Percentiles rank a stretch among this genome's conserved stretches.
These are phyloP conservation scores for Myopa testacea DNA, from an alignment of 2,888 invertebrate genomes.

Conservation along the genomic window DNA sequence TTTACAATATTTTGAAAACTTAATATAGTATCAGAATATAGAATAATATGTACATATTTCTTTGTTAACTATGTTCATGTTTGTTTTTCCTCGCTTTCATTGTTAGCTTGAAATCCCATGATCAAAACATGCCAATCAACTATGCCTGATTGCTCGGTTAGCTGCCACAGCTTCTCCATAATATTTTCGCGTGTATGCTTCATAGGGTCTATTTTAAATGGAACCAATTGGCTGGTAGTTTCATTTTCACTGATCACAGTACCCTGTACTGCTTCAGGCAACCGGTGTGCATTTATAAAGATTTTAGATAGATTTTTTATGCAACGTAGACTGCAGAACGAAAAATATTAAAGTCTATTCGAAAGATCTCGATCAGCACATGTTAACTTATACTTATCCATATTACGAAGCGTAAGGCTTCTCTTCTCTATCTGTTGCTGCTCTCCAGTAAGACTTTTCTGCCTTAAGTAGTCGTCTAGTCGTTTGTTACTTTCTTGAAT, in stretches of 20 bases:
- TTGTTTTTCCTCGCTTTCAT: background rate
- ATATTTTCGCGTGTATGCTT: conserved; percentile 6
- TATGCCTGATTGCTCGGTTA: background rate
- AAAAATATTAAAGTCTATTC: background rate
- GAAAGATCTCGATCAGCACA: background rate
- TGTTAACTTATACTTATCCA: conserved; percentile 7
- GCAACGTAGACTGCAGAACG: conserved; percentile 2
- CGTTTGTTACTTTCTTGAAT: background rate
- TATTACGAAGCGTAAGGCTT: background rate
- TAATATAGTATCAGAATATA: too few species aligned
- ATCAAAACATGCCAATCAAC: conserved; percentile 18
- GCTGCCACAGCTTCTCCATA: background rate
- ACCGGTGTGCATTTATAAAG: background rate
- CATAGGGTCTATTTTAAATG: conserved; percentile 23
- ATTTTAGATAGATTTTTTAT: conserved; percentile 2
- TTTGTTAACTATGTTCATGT: too few species aligned
- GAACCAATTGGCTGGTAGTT: conserved; percentile 8
- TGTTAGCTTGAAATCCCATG: background rate
- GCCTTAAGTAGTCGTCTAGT: background rate
- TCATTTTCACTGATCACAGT: conserved; percentile 15
- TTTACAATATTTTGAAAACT: too few species aligned
- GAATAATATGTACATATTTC: too few species aligned
- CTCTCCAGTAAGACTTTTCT: background rate
- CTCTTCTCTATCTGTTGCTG: background rate
- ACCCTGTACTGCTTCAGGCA: conserved; percentile 23